Percentiles rank a stretch among this genome's conserved stretches.
These are phyloP conservation scores for Albula glossodonta DNA, from an alignment of 2,113 vertebrate species.

Conservation along the genomic window DNA sequence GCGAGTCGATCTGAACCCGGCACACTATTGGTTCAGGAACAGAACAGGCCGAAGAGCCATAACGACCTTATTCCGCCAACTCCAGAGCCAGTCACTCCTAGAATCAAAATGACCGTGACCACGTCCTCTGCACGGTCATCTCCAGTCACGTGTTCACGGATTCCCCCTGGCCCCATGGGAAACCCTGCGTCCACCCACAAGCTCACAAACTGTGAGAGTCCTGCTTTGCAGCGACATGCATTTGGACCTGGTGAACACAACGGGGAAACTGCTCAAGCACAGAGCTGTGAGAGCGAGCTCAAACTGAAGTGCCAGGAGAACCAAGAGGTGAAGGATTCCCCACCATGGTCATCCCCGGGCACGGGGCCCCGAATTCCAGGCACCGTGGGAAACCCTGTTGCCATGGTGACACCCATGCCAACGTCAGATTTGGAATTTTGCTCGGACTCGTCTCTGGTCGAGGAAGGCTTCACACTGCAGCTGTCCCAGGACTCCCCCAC, in stretches of 20 bases:
- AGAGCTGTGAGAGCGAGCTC: too few species aligned
- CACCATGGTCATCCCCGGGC: constrained; percentile 55
- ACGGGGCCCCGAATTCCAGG: not conserved
- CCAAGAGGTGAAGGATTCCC: constrained; percentile 25
- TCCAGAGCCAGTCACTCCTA: constrained; percentile 67
- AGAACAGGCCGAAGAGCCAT: constrained; percentile 47
- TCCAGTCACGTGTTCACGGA: constrained; percentile 7
- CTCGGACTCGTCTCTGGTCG: constrained; percentile 46
- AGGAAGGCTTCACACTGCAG: constrained; percentile 70
- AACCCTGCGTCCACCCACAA: not conserved
- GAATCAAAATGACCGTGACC: constrained; percentile 62
- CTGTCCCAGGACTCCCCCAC: constrained; percentile 72
- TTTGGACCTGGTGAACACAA: too few species aligned
- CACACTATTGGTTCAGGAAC: not conserved
- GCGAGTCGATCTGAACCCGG: not conserved
- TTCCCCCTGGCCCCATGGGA: not conserved
- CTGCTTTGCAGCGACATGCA: too few species aligned
- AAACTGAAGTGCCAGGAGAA: too few species aligned
- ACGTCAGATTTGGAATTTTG: constrained; percentile 7
- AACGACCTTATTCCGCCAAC: constrained; percentile 76
- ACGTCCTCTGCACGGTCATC: constrained; percentile 62
- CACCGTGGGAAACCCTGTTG: constrained; percentile 5
- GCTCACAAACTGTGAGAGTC: too few species aligned
- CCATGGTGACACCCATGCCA: not conserved
- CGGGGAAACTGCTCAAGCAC: too few species aligned